Evolutionary conservation across 2,797 vertebrate genomes (phyloP).

Genomic region (Cichlasoma orientale): DNA sequence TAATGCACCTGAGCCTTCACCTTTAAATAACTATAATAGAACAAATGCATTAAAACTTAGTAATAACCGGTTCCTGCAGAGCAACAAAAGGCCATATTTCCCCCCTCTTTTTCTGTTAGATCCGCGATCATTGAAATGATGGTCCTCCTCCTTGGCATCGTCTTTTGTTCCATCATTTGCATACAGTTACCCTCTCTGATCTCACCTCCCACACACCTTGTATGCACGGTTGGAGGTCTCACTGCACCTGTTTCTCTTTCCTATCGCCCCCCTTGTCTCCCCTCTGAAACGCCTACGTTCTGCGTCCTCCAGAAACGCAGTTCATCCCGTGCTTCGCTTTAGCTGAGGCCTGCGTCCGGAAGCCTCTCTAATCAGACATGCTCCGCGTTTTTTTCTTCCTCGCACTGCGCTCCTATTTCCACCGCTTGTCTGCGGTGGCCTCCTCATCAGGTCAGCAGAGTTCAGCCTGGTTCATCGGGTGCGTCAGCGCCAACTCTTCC

Average conservation of each 20-base stretch:
- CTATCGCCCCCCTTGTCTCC: not conserved
- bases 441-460: not conserved
- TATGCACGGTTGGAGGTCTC: not conserved
- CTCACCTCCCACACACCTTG: not conserved
- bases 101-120: not conserved
- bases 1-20: not conserved
- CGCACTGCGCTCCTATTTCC: not conserved
- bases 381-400: not conserved
- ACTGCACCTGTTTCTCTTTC: not conserved
- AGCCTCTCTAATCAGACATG: conserved; percentile 30
- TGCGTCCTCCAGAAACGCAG: not conserved
- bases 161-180: conserved; percentile 37
- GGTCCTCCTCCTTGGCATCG: not conserved
- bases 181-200: conserved; percentile 52
- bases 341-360: conserved; percentile 22
- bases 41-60: too few relatives aligned
- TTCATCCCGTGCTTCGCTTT: not conserved
- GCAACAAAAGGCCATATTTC: not conserved
- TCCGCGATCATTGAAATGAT: not conserved
- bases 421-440: not conserved
- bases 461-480: conserved; percentile 50
- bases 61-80: not conserved
- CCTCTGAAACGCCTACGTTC: not conserved
- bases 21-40: not conserved
- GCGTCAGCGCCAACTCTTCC: conserved; percentile 27